A percentile compares a stretch with the other conserved stretches of the same genome.
phyloP scores from a whole-genome alignment of 1,140 invertebrate species.

The Ceratitis capitata region DNA sequence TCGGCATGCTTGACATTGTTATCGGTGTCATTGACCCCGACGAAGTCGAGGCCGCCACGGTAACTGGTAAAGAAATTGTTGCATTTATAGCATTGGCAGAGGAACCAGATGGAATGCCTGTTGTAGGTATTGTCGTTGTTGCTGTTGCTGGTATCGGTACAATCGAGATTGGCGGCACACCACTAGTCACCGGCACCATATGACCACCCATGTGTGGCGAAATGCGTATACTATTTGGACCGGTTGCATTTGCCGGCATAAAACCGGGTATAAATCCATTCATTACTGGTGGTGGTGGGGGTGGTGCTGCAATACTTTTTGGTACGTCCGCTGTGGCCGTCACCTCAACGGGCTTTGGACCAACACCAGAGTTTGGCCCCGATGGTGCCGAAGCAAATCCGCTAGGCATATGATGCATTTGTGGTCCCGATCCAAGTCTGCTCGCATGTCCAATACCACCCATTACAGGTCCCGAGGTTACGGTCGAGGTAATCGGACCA shows the following conservation, averaged over 20 bases:
- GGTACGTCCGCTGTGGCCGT: background rate
- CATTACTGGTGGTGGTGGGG: constrained; percentile 34
- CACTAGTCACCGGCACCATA: constrained; percentile 22
- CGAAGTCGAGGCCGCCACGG: constrained; percentile 43
- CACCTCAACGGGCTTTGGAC: background rate
- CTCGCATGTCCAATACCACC: background rate
- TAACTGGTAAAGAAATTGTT: constrained; percentile 43
- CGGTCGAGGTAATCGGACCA: background rate
- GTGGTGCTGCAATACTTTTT: constrained; percentile 2
- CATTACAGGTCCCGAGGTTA: background rate
- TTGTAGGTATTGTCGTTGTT: background rate
- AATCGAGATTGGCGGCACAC: background rate
- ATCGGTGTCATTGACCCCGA: constrained; percentile 30
- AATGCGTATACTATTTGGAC: constrained; percentile 38
- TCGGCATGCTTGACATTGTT: constrained; percentile 6
- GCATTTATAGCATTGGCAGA: constrained; percentile 1
- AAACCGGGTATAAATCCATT: constrained; percentile 41
- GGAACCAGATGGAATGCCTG: background rate
- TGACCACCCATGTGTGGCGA: constrained; percentile 41
- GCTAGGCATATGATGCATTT: constrained; percentile 27
- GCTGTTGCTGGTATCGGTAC: constrained; percentile 16
- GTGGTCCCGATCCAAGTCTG: constrained; percentile 39
- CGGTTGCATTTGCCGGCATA: background rate
- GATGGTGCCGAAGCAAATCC: background rate
- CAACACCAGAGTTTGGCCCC: constrained; percentile 20